phyloP scores from a whole-genome alignment of 1,140 invertebrate species.

The Acromyrmex heyeri region DNA sequence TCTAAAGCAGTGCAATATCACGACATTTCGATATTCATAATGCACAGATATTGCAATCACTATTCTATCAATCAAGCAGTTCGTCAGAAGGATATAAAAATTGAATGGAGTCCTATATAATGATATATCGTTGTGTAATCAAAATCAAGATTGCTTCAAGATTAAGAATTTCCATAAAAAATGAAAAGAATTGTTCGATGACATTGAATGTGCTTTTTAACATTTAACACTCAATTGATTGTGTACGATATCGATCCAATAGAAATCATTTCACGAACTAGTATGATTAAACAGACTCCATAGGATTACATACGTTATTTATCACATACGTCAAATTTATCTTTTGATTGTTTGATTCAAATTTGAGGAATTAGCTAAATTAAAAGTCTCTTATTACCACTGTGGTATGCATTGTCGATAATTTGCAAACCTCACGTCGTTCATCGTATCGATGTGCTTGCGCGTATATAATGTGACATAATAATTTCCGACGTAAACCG shows the following conservation, averaged over 20 bases:
- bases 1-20: not conserved
- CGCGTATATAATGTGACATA: not conserved
- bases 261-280: slow-evolving; percentile 2
- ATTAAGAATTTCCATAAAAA: slow-evolving; percentile 4
- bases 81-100: not conserved
- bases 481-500: not conserved
- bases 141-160: not conserved
- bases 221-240: slow-evolving; percentile 10
- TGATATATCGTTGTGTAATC: not conserved
- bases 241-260: slow-evolving; percentile 13
- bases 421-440: slow-evolving; percentile 75
- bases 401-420: slow-evolving; percentile 70
- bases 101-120: not conserved
- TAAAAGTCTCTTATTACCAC: slow-evolving; percentile 73
- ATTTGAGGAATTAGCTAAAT: not conserved
- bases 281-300: not conserved
- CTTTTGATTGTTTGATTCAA: not conserved
- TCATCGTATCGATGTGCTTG: slow-evolving; percentile 67
- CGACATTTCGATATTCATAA: not conserved
- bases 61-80: slow-evolving; percentile 5
- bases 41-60: not conserved
- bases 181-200: not conserved
- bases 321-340: not conserved
- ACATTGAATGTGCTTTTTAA: slow-evolving; percentile 8
- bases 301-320: not conserved